These are phyloP conservation scores for Eurois occulta DNA, from an alignment of 2,888 invertebrate species.

Conservation along the genomic window DNA sequence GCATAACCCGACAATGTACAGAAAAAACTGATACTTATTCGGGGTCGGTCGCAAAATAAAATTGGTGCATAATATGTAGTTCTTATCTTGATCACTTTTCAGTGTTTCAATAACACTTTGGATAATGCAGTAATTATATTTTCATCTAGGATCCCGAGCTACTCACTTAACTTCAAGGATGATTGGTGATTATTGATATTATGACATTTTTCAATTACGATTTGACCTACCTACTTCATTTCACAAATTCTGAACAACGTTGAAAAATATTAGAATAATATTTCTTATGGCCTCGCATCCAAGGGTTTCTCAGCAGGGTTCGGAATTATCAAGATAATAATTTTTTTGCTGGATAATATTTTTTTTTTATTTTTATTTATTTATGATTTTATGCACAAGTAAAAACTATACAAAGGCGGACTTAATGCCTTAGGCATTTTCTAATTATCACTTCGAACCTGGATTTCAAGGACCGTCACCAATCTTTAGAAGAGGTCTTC, in stretches of 20 bases:
- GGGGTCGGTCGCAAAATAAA: background rate
- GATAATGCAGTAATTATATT: background rate
- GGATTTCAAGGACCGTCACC: background rate
- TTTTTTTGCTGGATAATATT: background rate
- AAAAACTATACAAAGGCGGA: too few relatives aligned
- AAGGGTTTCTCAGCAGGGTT: background rate
- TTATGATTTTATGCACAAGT: too few relatives aligned
- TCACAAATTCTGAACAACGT: background rate
- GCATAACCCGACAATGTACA: background rate
- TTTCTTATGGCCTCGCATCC: background rate
- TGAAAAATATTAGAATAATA: background rate
- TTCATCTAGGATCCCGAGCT: background rate
- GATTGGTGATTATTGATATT: too few relatives aligned
- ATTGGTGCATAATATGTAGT: background rate
- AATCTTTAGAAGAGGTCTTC: background rate
- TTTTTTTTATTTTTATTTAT: too few relatives aligned
- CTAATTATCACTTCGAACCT: background rate
- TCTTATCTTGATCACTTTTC: background rate
- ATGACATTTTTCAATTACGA: background rate
- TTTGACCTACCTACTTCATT: background rate
- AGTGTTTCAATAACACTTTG: background rate
- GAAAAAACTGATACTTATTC: background rate
- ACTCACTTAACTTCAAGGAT: background rate
- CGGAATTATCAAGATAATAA: background rate
- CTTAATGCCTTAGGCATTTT: too few relatives aligned